phyloP scores from a whole-genome alignment of 2,113 vertebrate species.

The Macroglossus sobrinus region DNA sequence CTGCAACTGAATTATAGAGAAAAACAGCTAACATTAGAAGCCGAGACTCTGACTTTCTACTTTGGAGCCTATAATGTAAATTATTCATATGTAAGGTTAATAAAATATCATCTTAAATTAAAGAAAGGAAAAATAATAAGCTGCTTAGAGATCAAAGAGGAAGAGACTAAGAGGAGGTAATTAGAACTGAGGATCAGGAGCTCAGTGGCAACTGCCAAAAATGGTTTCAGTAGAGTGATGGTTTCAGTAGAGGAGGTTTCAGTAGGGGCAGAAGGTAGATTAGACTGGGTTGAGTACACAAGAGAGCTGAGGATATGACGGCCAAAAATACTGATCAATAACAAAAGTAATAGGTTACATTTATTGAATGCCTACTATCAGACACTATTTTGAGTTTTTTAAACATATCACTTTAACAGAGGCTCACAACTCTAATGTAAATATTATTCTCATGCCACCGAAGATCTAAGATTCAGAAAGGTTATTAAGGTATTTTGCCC shows the following conservation, averaged over 20 bases:
- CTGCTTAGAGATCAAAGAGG: neutral
- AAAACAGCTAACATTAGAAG: slow-evolving; percentile 26
- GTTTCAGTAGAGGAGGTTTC: too few relatives aligned
- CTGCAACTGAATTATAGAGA: neutral
- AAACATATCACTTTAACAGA: neutral
- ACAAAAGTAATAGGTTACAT: neutral
- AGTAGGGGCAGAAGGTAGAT: neutral
- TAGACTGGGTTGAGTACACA: neutral
- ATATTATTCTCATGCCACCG: neutral
- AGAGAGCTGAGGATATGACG: neutral
- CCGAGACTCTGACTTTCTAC: neutral
- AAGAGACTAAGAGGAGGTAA: neutral
- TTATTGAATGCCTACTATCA: neutral
- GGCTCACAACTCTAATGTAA: neutral
- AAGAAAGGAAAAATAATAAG: neutral
- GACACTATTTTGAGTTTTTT: neutral
- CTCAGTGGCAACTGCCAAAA: neutral
- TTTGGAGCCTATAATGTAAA: neutral
- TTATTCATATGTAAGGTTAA: neutral
- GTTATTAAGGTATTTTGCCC: neutral
- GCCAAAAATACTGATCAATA: neutral
- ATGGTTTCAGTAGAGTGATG: neutral
- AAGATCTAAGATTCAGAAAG: neutral
- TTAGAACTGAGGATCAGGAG: neutral
- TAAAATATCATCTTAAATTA: neutral